These are phyloP conservation scores for Macaria liturata DNA, from an alignment of 2,888 invertebrate species.

Conservation along the genomic window DNA sequence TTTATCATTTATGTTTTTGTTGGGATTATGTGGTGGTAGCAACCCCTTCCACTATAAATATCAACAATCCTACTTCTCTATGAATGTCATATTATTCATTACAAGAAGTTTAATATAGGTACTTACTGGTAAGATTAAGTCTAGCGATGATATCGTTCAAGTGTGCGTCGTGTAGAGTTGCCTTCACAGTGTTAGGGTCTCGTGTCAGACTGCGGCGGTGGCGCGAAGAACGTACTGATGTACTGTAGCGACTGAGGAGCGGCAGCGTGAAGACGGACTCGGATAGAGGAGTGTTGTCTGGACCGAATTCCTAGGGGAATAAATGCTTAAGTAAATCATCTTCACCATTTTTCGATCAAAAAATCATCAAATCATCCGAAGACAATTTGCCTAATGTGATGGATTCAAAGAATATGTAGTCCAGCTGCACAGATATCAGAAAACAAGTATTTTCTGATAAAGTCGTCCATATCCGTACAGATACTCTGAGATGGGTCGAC, in stretches of 20 bases:
- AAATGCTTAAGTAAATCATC: not conserved
- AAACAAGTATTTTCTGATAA: too few relatives aligned
- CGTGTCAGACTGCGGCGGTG: constrained; percentile 54
- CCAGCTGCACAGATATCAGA: too few relatives aligned
- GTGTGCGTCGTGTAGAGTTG: constrained; percentile 77
- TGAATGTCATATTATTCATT: too few relatives aligned
- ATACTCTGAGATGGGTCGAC: too few relatives aligned
- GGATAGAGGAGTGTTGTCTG: constrained; percentile 88
- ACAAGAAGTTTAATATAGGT: not conserved
- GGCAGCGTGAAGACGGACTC: constrained; percentile 88
- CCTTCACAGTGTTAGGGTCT: constrained; percentile 68
- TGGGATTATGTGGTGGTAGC: too few relatives aligned
- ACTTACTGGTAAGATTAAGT: constrained; percentile 79
- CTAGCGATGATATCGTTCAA: constrained; percentile 81
- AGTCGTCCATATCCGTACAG: too few relatives aligned
- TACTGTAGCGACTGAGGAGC: constrained; percentile 76
- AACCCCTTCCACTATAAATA: too few relatives aligned
- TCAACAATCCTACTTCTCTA: too few relatives aligned
- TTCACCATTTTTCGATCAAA: not conserved
- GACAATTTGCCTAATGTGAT: too few relatives aligned
- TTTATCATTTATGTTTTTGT: too few relatives aligned
- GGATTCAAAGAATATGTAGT: too few relatives aligned
- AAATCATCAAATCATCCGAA: not conserved
- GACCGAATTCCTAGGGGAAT: constrained; percentile 87
- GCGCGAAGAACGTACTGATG: constrained; percentile 45